Evolutionary conservation across 2,797 vertebrate genomes (phyloP).

Genomic region (Eulemur albifrons): DNA sequence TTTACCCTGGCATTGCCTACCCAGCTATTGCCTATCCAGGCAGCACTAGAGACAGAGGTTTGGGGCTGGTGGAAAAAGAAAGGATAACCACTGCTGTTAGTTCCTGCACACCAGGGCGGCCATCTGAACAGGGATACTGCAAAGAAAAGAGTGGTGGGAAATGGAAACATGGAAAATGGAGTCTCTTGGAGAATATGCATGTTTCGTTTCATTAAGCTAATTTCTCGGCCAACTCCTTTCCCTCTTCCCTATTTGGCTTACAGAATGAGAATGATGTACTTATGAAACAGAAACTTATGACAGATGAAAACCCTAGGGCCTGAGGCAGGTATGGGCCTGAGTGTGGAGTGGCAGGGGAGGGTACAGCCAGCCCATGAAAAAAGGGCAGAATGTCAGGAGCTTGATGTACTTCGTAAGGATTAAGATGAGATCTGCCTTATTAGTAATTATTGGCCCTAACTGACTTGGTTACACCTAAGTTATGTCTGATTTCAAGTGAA

Average conservation of each 20-base stretch:
- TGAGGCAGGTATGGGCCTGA: background rate
- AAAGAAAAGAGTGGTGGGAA: background rate
- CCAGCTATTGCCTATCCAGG: background rate
- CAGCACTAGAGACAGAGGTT: background rate
- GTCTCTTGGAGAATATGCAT: background rate
- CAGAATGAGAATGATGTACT: background rate
- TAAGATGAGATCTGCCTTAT: background rate
- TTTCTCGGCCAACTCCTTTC: background rate
- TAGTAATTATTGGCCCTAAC: slow-evolving; percentile 7
- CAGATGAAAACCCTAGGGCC: background rate
- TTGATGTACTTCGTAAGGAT: background rate
- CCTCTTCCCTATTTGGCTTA: background rate
- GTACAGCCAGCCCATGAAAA: background rate
- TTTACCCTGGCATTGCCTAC: background rate
- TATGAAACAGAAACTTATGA: slow-evolving; percentile 6
- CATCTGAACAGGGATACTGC: background rate
- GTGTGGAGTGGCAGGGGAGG: background rate
- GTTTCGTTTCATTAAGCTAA: slow-evolving; percentile 35
- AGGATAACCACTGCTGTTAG: background rate
- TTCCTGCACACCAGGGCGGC: background rate
- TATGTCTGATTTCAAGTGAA: background rate
- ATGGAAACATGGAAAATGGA: background rate
- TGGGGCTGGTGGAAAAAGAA: background rate
- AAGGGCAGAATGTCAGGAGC: background rate
- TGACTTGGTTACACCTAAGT: background rate